phyloP scores from a whole-genome alignment of 1,140 invertebrate genomes.

The Ditylenchus dipsaci region DNA sequence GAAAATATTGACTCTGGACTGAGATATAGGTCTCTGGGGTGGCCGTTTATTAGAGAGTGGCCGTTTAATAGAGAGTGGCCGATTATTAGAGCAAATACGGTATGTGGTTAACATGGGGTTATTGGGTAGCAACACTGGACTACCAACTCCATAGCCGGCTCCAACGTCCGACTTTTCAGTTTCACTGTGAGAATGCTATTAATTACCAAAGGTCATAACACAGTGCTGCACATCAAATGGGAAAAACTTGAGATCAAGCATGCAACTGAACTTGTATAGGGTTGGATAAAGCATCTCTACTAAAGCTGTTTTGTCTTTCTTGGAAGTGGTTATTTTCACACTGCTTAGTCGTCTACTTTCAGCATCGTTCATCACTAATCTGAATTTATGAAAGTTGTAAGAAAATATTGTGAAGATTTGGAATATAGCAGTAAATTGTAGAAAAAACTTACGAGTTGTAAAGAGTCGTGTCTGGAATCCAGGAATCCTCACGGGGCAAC shows the following conservation, averaged over 20 bases:
- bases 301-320: slow-evolving; percentile 18
- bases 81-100: too few relatives aligned
- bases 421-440: not conserved
- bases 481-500: slow-evolving; percentile 42
- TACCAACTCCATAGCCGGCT: too few relatives aligned
- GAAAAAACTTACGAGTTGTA: slow-evolving; percentile 42
- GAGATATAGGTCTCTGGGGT: too few relatives aligned
- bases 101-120: too few relatives aligned
- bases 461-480: slow-evolving; percentile 50
- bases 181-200: slow-evolving; percentile 10
- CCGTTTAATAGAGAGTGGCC: too few relatives aligned
- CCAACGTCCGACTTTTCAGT: not conserved
- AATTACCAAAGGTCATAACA: slow-evolving; percentile 58
- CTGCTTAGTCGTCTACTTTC: slow-evolving; percentile 42
- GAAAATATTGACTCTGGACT: too few relatives aligned
- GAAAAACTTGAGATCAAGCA: slow-evolving; percentile 45
- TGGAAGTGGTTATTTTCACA: slow-evolving; percentile 35
- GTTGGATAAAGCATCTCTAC: slow-evolving; percentile 49
- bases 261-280: slow-evolving; percentile 52
- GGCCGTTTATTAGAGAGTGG: too few relatives aligned
- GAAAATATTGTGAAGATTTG: slow-evolving; percentile 8
- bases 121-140: too few relatives aligned
- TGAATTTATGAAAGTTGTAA: not conserved
- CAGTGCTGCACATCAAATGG: slow-evolving; percentile 47
- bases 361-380: slow-evolving; percentile 47